Conservation (phyloP, 2,888 invertebrate genomes). For the Spisula subtruncata region DNA sequence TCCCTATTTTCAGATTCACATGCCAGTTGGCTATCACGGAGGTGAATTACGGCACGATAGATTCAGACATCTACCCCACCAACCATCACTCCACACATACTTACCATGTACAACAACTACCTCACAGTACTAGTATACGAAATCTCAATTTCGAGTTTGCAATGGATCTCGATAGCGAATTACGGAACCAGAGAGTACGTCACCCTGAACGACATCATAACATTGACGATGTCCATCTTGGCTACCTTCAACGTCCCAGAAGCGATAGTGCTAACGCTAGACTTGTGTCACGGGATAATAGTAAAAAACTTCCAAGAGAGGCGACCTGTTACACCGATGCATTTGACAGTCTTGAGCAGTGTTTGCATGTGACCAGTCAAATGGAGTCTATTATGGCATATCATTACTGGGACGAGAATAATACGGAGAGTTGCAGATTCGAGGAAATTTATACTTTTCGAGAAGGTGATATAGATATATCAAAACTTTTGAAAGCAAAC, state of each 20-base stretch:
- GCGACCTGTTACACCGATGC: slow-evolving; percentile 48
- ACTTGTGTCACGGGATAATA: slow-evolving; percentile 21
- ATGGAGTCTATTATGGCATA: slow-evolving; percentile 84
- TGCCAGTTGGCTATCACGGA: slow-evolving; percentile 92
- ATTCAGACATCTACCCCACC: slow-evolving; percentile 56
- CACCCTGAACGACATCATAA: background rate
- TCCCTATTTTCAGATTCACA: slow-evolving; percentile 87
- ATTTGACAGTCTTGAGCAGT: slow-evolving; percentile 84
- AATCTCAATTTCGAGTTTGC: slow-evolving; percentile 87
- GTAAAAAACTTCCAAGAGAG: slow-evolving; percentile 18
- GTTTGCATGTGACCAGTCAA: slow-evolving; percentile 80
- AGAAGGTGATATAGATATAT: slow-evolving; percentile 50
- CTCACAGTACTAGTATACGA: slow-evolving; percentile 69
- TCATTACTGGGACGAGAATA: slow-evolving; percentile 80
- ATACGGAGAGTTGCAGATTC: slow-evolving; percentile 69
- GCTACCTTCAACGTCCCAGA: slow-evolving; percentile 6
- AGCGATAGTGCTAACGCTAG: slow-evolving; percentile 57
- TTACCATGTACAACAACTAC: slow-evolving; percentile 32
- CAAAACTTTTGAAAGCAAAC: background rate
- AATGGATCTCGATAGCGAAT: slow-evolving; percentile 79
- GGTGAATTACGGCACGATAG: slow-evolving; percentile 86
- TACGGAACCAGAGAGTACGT: slow-evolving; percentile 26
- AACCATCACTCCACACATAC: background rate
- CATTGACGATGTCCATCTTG: slow-evolving; percentile 17
- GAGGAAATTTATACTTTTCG: slow-evolving; percentile 74